Base-by-base conservation (phyloP, 2,797 vertebrate genomes). In the Microchirus variegatus region DNA sequence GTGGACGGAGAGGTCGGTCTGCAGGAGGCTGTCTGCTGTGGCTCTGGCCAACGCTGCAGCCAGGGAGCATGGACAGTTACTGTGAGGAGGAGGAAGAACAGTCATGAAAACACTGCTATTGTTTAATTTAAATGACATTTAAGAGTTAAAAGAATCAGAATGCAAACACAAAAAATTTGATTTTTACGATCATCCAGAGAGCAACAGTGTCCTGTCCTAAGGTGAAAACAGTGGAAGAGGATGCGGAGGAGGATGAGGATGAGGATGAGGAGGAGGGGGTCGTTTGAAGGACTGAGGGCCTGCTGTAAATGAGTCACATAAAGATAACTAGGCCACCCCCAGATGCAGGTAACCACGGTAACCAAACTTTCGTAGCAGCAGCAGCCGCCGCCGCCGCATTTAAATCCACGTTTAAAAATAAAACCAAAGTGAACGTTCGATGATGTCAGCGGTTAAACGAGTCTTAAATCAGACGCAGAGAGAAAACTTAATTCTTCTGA, bases 41-140 rank as follows among this genome's bases (percentile, higher is more conserved):
- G 96, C 95, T 81, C 96, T 93, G 49, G 97, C 96, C 86, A 99
- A 81, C 26, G 94, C 96, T n/a, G 96, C 94, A 16, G 97, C 97
- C 95, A 99, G 88, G 75, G 96, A 95, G 56, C 96, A 99, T 0
- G 96, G 96, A 59, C 96, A 97, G 51, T 94, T 94, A 86, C 93
- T 94, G 89, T 60, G 44, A 67, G 2, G 49, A 67, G 61, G 75
- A 70, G 53, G 73, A 58, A 64, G 0, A 0, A 67, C 45, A 5
- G 50, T 75, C 73, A 78, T 49, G 19, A 77, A 80, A 7, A 31
- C 31, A 31, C 31, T 31, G 31, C 7, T 3, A 22, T 3, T 22
- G 5, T 22, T 22, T 5, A 22, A 22, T 22, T 22, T 22, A 22
- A 22, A 22, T 22, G 2, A 22, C 19, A 22, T 22, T 22, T 22